Conservation (phyloP, 1,140 invertebrate species). For the Anastrepha obliqua region DNA sequence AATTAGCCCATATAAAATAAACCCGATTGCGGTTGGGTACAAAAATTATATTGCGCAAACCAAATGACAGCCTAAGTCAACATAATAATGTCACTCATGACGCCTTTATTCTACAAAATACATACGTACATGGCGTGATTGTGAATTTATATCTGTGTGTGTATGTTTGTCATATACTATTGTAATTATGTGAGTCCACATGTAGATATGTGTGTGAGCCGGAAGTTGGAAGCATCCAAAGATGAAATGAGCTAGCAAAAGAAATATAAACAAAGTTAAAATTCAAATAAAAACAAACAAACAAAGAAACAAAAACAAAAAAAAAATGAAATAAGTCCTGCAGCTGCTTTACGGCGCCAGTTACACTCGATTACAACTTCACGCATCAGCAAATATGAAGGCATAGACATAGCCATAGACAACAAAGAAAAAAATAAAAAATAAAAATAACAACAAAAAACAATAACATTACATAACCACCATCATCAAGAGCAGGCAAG, state of each 20-base stretch:
- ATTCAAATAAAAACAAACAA: constrained; percentile 24
- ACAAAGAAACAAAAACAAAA: not conserved
- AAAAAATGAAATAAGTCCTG: not conserved
- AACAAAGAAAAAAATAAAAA: not conserved
- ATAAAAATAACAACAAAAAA: no score
- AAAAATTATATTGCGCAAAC: not conserved
- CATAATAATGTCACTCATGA: not conserved
- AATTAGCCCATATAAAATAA: not conserved
- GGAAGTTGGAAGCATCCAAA: not conserved
- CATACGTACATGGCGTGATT: no score
- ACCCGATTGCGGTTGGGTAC: constrained; percentile 10
- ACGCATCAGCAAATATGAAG: not conserved
- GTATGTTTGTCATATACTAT: no score
- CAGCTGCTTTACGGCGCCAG: not conserved
- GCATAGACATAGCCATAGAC: not conserved
- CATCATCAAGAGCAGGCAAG: not conserved
- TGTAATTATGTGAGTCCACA: no score
- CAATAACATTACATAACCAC: no score
- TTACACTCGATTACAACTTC: constrained; percentile 36
- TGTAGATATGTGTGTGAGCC: not conserved
- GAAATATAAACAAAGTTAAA: not conserved
- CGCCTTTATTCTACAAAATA: not conserved
- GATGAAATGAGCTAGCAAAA: not conserved
- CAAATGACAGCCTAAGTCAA: not conserved
- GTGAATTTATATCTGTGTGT: no score